Evolutionary conservation across 2,113 vertebrate species (phyloP), one percentile per base, ranked within the genome.

Genomic region (Ranitomeya imitator): DNA sequence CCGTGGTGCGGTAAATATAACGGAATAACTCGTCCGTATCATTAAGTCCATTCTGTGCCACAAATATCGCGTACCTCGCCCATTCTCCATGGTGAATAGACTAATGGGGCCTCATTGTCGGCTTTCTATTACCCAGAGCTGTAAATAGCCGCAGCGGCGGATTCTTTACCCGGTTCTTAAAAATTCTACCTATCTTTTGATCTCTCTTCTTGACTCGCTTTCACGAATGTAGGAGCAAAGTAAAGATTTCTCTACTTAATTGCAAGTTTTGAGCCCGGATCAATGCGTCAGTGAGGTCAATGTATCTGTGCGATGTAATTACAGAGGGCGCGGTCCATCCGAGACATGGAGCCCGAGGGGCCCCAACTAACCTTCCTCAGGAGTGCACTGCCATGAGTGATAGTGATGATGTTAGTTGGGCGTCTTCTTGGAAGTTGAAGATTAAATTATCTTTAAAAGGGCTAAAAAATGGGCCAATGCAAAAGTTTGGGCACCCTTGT

Each of bases 201-300:
- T 83, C 80, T 51, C 45, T 63, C 7, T 12, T 15, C 80, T 82
- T 12, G 8, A 0, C 11, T 52, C 31, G 16, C 5, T 82, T 60
- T 45, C 37, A n/a, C n/a, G 37, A n/a, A 83, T 31, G 31, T 23
- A 16, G 15, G 15, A 51, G 59, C 31, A 65, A 37, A 6, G 7
- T 55, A 23, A 84, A 52, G 45, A 84, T 55, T 69, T 69, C 51
- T 52, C 65, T 3, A 2, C 13, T 10, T 67, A 83, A 54, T 26
- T 67, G 61, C 18, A 7, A 26, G 14, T 82, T 63, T 6, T 61
- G 21, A 81, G 26, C 60, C 14, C 0, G 19, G 80, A 67, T 83
- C 61, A 83, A n/a, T 65, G 81, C 65, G 55, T 71, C 63, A 84
- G 21, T 71, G 51, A 9, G 60, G 52, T 71, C 60, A 84, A 11